Evolutionary conservation across 2,113 vertebrate species (phyloP).

Genomic region (Nannospalax galili): DNA sequence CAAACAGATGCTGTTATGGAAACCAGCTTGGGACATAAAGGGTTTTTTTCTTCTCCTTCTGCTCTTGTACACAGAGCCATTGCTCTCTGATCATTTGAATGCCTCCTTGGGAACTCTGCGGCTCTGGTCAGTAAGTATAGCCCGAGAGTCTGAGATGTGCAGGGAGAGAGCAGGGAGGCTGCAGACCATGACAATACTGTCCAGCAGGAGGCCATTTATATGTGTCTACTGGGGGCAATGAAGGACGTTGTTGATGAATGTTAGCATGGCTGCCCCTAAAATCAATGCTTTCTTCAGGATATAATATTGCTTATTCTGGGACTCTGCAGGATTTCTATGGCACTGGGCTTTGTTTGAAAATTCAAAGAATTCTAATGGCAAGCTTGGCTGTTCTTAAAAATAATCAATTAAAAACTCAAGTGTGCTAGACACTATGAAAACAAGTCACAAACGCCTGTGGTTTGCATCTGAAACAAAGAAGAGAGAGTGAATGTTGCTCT

Average conservation of each 20-base stretch:
- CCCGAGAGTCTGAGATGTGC: constrained; percentile 9
- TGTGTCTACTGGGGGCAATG: constrained; percentile 32
- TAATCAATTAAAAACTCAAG: constrained; percentile 76
- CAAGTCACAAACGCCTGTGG: constrained; percentile 68
- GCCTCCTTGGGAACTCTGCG: not conserved
- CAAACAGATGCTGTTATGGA: not conserved
- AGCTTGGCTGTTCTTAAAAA: constrained; percentile 69
- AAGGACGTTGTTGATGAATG: constrained; percentile 55
- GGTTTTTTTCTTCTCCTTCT: constrained; percentile 29
- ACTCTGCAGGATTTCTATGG: constrained; percentile 66
- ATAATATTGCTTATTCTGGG: constrained; percentile 59
- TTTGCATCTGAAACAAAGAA: constrained; percentile 66
- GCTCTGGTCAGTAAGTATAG: constrained; percentile 9
- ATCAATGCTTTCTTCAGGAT: constrained; percentile 61
- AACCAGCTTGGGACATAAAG: not conserved
- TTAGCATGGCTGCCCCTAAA: constrained; percentile 52
- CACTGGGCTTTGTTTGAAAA: constrained; percentile 79
- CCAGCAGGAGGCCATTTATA: constrained; percentile 45
- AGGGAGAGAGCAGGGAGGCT: constrained; percentile 28
- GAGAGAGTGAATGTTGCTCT: constrained; percentile 61
- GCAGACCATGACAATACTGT: constrained; percentile 2
- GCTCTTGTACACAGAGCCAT: not conserved
- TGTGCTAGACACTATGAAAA: constrained; percentile 66
- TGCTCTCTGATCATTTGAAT: constrained; percentile 18
- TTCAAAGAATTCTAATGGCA: constrained; percentile 71